phyloP scores from a whole-genome alignment of 2,113 vertebrate species.

The Malurus alboscapulatus region DNA sequence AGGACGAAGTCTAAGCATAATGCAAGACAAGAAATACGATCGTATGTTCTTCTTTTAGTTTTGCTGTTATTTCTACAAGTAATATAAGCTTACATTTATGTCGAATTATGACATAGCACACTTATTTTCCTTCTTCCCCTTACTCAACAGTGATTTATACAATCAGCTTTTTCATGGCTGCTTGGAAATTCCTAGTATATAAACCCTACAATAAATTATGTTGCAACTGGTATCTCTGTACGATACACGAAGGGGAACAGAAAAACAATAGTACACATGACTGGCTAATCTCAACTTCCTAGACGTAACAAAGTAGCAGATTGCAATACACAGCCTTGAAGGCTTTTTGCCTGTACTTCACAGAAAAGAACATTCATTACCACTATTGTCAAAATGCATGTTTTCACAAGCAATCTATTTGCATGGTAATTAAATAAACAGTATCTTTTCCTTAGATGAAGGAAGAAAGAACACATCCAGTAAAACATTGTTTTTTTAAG shows the following conservation, averaged over 20 bases:
- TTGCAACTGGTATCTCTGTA: neutral
- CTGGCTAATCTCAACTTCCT: neutral
- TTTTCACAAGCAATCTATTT: neutral
- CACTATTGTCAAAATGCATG: neutral
- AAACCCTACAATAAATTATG: neutral
- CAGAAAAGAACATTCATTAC: neutral
- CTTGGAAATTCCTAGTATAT: neutral
- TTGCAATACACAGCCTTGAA: neutral
- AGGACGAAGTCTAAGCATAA: neutral
- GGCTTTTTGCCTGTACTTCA: neutral
- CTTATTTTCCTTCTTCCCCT: neutral
- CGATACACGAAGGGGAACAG: neutral
- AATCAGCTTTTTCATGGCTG: neutral
- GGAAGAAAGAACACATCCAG: neutral
- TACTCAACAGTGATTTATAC: neutral
- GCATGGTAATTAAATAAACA: neutral
- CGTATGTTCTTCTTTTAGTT: neutral
- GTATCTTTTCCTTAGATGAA: neutral
- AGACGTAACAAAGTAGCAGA: neutral
- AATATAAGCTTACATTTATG: neutral
- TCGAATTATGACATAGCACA: rapidly evolving
- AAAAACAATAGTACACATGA: neutral
- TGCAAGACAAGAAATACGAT: neutral
- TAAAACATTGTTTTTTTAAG: neutral
- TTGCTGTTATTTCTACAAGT: neutral